Percentiles rank a stretch among this genome's conserved stretches.
Conservation (phyloP, 2,888 invertebrate species). For the Torymus aiolomorphi region DNA sequence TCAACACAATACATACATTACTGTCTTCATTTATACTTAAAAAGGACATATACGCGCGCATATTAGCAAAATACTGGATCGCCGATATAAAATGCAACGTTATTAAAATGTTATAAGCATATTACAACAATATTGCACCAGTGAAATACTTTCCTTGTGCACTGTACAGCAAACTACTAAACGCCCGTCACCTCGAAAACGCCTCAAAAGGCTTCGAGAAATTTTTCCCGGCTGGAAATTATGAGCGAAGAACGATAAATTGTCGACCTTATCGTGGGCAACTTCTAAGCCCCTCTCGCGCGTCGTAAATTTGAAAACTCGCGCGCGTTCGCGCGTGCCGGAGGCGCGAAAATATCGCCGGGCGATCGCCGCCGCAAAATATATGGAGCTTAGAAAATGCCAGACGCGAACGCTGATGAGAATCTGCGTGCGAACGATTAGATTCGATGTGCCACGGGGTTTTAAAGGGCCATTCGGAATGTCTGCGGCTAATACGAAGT, state of each 20-base stretch:
- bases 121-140: too few species aligned
- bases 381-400: slow-evolving; percentile 36
- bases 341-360: slow-evolving; percentile 21
- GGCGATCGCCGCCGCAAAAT: slow-evolving; percentile 16
- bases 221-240: background rate
- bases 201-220: too few species aligned
- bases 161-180: too few species aligned
- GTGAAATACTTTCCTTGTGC: too few species aligned
- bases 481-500: background rate
- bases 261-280: slow-evolving; percentile 24
- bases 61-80: too few species aligned
- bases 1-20: too few species aligned
- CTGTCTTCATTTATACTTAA: too few species aligned
- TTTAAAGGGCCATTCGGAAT: slow-evolving; percentile 4
- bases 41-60: too few species aligned
- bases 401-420: slow-evolving; percentile 14
- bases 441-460: background rate
- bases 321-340: background rate
- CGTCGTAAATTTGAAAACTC: slow-evolving; percentile 30
- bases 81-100: too few species aligned
- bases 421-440: slow-evolving; percentile 15
- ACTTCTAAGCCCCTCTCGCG: slow-evolving; percentile 10
- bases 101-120: too few species aligned
- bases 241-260: slow-evolving; percentile 29
- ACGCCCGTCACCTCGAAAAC: too few species aligned